phyloP scores from a whole-genome alignment of 2,888 invertebrate genomes.

The Holacanthella duospinosa region DNA sequence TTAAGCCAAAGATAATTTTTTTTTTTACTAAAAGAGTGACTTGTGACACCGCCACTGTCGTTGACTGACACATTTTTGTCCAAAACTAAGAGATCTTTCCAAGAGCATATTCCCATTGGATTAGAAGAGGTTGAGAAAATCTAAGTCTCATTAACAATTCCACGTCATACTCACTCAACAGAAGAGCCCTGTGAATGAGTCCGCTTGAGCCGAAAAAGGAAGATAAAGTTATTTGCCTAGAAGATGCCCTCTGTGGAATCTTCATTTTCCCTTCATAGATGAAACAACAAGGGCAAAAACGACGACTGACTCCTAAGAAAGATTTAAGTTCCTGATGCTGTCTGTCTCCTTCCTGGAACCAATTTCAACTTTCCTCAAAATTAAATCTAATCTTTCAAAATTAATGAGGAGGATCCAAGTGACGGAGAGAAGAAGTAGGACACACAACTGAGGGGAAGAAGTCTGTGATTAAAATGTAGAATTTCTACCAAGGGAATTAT shows the following conservation, averaged over 20 bases:
- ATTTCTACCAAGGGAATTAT: background rate
- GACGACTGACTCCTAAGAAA: background rate
- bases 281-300: background rate
- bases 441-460: background rate
- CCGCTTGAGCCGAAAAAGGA: no score
- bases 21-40: no score
- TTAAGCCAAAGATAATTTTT: no score
- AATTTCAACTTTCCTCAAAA: conserved; percentile 6
- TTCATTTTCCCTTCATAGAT: background rate
- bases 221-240: background rate
- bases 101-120: background rate
- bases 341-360: background rate
- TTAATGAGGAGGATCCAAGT: conserved; percentile 1
- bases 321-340: background rate
- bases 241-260: conserved; percentile 1
- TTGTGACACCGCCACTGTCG: no score
- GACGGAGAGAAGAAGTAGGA: background rate
- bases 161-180: background rate
- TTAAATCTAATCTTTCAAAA: conserved; percentile 6
- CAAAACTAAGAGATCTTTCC: no score
- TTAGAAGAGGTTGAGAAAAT: background rate
- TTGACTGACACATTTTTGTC: no score
- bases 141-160: conserved; percentile 1
- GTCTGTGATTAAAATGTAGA: background rate
- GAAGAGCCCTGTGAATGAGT: background rate